phyloP scores from a whole-genome alignment of 2,113 vertebrate species.

The Pterocles orientalis region DNA sequence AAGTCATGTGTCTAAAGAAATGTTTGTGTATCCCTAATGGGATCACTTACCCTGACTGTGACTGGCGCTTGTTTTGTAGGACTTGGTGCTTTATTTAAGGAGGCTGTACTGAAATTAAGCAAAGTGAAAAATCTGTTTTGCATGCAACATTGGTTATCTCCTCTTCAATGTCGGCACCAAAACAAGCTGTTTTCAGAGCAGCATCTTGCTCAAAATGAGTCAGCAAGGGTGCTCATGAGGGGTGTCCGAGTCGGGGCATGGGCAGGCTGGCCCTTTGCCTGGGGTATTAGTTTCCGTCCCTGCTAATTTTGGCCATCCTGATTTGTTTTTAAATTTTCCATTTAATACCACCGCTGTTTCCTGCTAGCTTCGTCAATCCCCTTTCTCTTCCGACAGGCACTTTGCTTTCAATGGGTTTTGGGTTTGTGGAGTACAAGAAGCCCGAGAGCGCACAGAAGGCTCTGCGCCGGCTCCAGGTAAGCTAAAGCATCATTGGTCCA shows the following conservation, averaged over 20 bases:
- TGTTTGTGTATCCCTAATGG: background rate
- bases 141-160: accelerated
- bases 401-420: slow-evolving; percentile 93
- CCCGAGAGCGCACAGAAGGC: slow-evolving; percentile 91
- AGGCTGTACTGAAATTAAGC: background rate
- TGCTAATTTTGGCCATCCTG: background rate
- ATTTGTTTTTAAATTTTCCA: background rate
- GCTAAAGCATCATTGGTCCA: accelerated
- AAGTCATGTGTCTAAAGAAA: background rate
- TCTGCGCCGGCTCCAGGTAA: slow-evolving; percentile 89
- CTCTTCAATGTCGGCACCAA: background rate
- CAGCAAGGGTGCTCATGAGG: background rate
- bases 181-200: background rate
- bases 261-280: background rate
- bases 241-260: accelerated
- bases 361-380: background rate
- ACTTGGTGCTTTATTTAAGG: background rate
- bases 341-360: accelerated
- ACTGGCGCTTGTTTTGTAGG: background rate
- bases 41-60: accelerated
- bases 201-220: background rate
- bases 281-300: background rate
- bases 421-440: slow-evolving; percentile 91
- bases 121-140: background rate
- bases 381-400: slow-evolving; percentile 70